Evolutionary conservation across 2,113 vertebrate genomes (phyloP).

Genomic region (Neodontobutis hainanensis): DNA sequence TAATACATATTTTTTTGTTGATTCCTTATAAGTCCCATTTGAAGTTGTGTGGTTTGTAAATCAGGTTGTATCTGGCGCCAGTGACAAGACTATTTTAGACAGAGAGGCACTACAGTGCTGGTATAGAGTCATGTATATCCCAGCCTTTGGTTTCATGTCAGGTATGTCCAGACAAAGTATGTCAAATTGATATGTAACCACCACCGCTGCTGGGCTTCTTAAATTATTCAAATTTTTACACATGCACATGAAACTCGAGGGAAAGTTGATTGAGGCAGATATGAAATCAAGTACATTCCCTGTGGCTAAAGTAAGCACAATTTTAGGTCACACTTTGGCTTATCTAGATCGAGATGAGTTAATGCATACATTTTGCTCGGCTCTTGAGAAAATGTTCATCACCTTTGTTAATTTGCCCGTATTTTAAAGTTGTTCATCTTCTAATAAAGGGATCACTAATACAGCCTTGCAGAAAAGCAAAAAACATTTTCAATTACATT

Average conservation of each 20-base stretch:
- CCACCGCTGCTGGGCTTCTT: neutral
- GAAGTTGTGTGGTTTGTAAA: constrained; percentile 42
- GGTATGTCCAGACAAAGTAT: neutral
- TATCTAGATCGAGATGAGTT: constrained; percentile 43
- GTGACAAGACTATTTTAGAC: neutral
- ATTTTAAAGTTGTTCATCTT: neutral
- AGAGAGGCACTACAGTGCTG: constrained; percentile 33
- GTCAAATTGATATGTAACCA: constrained; percentile 8
- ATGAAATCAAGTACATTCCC: constrained; percentile 63
- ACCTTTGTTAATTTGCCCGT: neutral
- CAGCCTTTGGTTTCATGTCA: constrained; percentile 31
- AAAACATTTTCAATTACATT: too few relatives aligned
- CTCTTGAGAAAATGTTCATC: neutral
- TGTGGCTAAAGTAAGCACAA: constrained; percentile 18
- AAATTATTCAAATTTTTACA: constrained; percentile 23
- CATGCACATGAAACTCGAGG: constrained; percentile 12
- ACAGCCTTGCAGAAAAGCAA: too few relatives aligned
- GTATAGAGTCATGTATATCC: constrained; percentile 44
- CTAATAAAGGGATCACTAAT: neutral
- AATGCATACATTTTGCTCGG: constrained; percentile 4
- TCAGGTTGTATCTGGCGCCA: constrained; percentile 24
- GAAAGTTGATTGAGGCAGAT: constrained; percentile 32
- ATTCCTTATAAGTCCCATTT: too few relatives aligned
- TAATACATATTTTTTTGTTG: too few relatives aligned
- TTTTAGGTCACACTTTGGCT: constrained; percentile 51